Percentiles rank a stretch among this genome's conserved stretches.
Evolutionary conservation across 2,888 invertebrate species (phyloP).

Genomic region (Hypena proboscidalis): DNA sequence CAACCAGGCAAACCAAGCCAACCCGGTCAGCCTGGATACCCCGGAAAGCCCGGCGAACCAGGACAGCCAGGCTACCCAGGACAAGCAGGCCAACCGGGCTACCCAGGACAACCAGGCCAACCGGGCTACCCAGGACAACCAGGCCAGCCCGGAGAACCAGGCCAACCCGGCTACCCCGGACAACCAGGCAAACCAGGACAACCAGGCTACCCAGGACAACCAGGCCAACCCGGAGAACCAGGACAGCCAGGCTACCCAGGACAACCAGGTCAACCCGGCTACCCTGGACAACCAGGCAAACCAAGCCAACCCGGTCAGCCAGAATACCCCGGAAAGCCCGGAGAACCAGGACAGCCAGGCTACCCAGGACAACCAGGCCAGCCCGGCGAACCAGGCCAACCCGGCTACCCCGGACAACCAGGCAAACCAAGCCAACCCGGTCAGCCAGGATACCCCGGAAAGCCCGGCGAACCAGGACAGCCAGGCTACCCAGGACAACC

Average conservation of each 20-base stretch:
- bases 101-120: conserved; percentile 10
- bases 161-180: conserved; percentile 10
- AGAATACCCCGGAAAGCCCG: conserved; percentile 10
- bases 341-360: conserved; percentile 8
- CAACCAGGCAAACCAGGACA: conserved; percentile 8
- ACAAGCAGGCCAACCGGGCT: conserved; percentile 7
- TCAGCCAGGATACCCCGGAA: conserved; percentile 3
- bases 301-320: conserved; percentile 7
- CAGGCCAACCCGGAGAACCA: conserved; percentile 6
- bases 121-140: conserved; percentile 7
- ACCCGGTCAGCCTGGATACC: conserved; percentile 12
- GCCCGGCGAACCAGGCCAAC: conserved; percentile 3
- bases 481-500: conserved; percentile 18
- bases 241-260: conserved; percentile 13
- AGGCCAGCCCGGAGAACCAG: conserved; percentile 12
- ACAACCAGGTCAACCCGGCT: conserved; percentile 9
- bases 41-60: conserved; percentile 9
- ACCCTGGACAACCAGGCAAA: conserved; percentile 8
- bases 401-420: conserved; percentile 1
- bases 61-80: conserved; percentile 11
- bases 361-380: conserved; percentile 7
- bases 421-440: conserved; percentile 3
- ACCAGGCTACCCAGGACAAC: conserved; percentile 8
- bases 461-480: not conserved
- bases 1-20: conserved; percentile 8